Conservation (phyloP, 2,113 vertebrate genomes). For the Oncorhynchus clarkii region DNA sequence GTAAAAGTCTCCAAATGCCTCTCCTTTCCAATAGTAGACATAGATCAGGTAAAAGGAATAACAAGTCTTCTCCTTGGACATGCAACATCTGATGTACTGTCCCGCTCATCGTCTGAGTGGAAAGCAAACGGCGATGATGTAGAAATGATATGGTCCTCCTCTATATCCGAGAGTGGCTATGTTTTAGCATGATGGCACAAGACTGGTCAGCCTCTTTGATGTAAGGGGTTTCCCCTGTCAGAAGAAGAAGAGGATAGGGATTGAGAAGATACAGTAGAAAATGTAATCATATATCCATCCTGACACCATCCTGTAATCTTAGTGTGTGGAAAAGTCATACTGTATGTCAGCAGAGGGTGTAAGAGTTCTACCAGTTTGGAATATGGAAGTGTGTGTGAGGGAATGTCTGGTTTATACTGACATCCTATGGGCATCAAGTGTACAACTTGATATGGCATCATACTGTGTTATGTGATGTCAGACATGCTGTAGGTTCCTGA, state of each 20-base stretch:
- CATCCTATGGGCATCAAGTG: neutral
- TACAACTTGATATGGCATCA: neutral
- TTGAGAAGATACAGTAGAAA: neutral
- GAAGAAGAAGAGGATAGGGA: slow-evolving; percentile 62
- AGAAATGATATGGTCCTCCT: slow-evolving; percentile 78
- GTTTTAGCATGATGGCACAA: slow-evolving; percentile 78
- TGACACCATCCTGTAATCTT: too few species aligned
- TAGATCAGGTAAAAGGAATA: slow-evolving; percentile 60
- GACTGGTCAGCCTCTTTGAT: slow-evolving; percentile 86
- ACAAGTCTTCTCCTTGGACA: slow-evolving; percentile 83
- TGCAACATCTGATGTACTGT: slow-evolving; percentile 87
- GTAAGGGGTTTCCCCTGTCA: slow-evolving; percentile 84
- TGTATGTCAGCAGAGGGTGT: too few species aligned
- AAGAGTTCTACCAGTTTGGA: too few species aligned
- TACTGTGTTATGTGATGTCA: neutral
- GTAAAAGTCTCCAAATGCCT: slow-evolving; percentile 74
- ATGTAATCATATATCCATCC: too few species aligned
- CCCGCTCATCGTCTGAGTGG: slow-evolving; percentile 76
- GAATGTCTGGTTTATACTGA: neutral
- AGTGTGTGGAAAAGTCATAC: too few species aligned
- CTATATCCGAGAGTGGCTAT: slow-evolving; percentile 73
- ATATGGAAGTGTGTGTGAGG: neutral
- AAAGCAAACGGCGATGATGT: slow-evolving; percentile 77
- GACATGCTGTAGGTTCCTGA: neutral
- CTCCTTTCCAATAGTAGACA: slow-evolving; percentile 61